These are phyloP conservation scores for Beroe forskalii DNA, from an alignment of 37 sponge, comb jelly and placozoan genomes.

Conservation along the genomic window DNA sequence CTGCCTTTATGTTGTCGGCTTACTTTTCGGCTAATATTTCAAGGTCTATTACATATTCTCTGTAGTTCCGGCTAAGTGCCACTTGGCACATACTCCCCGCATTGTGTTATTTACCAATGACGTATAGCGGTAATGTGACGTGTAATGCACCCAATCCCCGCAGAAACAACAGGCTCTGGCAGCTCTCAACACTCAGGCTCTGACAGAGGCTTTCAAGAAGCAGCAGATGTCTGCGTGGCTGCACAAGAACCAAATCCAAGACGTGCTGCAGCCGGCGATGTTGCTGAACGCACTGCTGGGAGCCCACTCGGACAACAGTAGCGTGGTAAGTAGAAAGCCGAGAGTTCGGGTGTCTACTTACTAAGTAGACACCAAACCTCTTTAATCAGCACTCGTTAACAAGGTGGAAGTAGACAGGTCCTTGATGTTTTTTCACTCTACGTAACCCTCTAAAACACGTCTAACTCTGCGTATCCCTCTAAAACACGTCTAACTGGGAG, in stretches of 20 bases:
- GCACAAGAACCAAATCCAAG: constrained; percentile 30
- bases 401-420: not conserved
- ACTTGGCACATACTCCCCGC: too few species aligned
- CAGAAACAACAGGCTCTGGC: constrained; percentile 59
- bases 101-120: too few species aligned
- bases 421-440: not conserved
- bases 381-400: too few species aligned
- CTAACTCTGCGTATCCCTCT: too few species aligned
- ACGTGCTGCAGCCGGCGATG: constrained; percentile 58
- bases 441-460: not conserved
- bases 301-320: not conserved
- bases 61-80: too few species aligned
- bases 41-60: not conserved
- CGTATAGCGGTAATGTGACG: too few species aligned
- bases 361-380: too few species aligned
- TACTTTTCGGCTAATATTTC: not conserved
- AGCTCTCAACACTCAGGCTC: constrained; percentile 35
- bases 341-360: too few species aligned
- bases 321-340: too few species aligned
- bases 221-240: constrained; percentile 60
- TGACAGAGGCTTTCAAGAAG: constrained; percentile 57
- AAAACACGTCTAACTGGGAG: too few species aligned
- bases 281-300: constrained; percentile 16
- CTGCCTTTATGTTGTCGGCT: too few species aligned
- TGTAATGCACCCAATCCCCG: too few species aligned